A percentile compares a stretch with the other conserved stretches of the same genome.
Conservation (phyloP, 2,888 invertebrate genomes). For the Sminthurinus aureus region DNA sequence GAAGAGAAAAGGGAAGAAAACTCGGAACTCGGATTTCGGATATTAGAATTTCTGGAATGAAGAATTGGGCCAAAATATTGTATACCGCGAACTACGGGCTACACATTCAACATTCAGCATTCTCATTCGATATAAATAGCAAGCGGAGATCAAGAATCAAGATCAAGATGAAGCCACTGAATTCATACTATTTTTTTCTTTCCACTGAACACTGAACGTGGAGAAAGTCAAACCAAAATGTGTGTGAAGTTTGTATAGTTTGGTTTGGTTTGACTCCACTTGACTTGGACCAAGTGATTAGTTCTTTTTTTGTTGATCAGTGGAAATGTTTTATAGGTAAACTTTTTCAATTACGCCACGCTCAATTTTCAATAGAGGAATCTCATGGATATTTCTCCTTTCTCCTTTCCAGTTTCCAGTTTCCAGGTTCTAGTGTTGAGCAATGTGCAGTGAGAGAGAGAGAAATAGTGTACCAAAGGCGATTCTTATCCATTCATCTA, state of each 20-base stretch:
- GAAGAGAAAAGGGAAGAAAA: no score
- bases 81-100: no score
- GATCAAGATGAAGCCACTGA: neutral
- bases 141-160: neutral
- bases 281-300: conserved; percentile 32
- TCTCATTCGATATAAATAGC: no score
- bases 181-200: no score
- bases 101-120: no score
- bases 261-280: neutral
- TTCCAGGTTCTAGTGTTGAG: neutral
- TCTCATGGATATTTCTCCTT: neutral
- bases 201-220: neutral
- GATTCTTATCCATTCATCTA: neutral
- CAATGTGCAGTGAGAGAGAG: neutral
- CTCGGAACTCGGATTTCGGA: no score
- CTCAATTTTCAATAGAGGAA: conserved; percentile 34
- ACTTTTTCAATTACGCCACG: conserved; percentile 50
- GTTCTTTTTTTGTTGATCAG: conserved; percentile 41
- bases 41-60: no score
- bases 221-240: neutral
- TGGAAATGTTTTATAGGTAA: conserved; percentile 35
- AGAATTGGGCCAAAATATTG: no score
- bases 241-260: neutral
- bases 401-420: neutral
- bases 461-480: neutral